Evolutionary conservation across 2,113 vertebrate genomes (phyloP).

Genomic region (Heteronetta atricapilla): DNA sequence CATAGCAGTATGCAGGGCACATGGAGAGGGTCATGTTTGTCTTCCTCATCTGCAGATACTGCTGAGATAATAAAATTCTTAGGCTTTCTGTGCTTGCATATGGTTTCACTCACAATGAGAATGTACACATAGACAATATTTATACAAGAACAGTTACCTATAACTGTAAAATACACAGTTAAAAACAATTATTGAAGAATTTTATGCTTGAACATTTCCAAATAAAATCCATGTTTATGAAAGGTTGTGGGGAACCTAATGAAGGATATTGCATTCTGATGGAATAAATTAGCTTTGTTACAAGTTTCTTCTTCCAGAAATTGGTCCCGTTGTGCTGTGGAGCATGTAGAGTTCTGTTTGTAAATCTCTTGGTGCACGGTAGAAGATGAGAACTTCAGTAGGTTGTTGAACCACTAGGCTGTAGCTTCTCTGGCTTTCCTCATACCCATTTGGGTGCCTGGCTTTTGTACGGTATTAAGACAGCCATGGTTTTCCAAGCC

Average conservation of each 20-base stretch:
- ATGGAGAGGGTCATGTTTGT: background rate
- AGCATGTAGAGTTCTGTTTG: background rate
- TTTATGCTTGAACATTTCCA: slow-evolving; percentile 47
- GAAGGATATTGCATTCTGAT: slow-evolving; percentile 32
- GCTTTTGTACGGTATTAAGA: background rate
- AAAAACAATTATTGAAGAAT: slow-evolving; percentile 41
- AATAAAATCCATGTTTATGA: slow-evolving; percentile 23
- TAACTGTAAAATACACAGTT: slow-evolving; percentile 13
- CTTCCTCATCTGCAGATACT: background rate
- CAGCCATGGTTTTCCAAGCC: background rate
- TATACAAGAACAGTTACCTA: slow-evolving; percentile 9
- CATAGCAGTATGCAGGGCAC: background rate
- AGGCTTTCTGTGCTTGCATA: background rate
- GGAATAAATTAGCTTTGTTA: slow-evolving; percentile 54
- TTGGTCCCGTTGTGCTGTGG: slow-evolving; percentile 30
- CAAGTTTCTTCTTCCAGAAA: slow-evolving; percentile 45
- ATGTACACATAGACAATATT: background rate
- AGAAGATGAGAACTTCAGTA: slow-evolving; percentile 14
- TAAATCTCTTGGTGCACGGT: slow-evolving; percentile 1
- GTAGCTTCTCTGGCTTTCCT: background rate
- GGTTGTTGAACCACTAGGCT: background rate
- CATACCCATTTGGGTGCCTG: background rate
- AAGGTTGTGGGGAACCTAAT: slow-evolving; percentile 25
- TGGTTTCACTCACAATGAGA: background rate
- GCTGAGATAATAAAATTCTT: background rate